Evolutionary conservation across 1,140 invertebrate genomes (phyloP), one percentile per base, ranked within the genome.

Genomic region (Bombus difficillimus): DNA sequence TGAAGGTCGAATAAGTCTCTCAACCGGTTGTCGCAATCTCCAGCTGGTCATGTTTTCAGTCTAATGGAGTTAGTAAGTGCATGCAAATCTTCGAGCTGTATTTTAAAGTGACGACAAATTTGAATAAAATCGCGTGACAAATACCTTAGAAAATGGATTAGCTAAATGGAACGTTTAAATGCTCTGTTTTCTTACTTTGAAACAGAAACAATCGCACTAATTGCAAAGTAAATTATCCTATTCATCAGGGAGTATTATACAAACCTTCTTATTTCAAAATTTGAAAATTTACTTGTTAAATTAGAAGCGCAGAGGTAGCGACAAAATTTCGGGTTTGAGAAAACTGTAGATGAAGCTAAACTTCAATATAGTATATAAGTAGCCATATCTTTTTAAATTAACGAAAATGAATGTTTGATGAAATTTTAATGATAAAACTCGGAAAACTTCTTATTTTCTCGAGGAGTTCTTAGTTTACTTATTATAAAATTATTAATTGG

Each of bases 1-100:
- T 91, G 92, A 93, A 93, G 92, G 92, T 92, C 91, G 92, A 78
- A 86, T 69, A 82, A 84, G 81, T 64, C 78, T 77, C 25, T 81
- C 69, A 74, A 89, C 83, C 74, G 86, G 81, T 88, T 69, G 72
- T 74, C 72, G 64, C 64, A 47, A 34, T 81, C 47, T 85, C 81
- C 81, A 73, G 81, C 71, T 88, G 79, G 76, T 78, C 90, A 81
- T 88, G 78, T 87, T 92, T 86, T 83, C 84, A 86, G 77, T 79
- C 73, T 78, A 78, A 88, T 89, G 82, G 87, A 88, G 83, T 41
- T 72, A 10, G 80, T 83, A 86, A 88, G 87, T 88, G 84, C 73
- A 88, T 86, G 71, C 76, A 79, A 77, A 41, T 85, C 43, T 76
- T 66, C 13, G 32, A 32, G 2, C 22, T 53, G 18, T 53, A 47